Evolutionary conservation across 2,888 invertebrate species (phyloP), one percentile per base, ranked within the genome.

Genomic region (Sacculina carcini): DNA sequence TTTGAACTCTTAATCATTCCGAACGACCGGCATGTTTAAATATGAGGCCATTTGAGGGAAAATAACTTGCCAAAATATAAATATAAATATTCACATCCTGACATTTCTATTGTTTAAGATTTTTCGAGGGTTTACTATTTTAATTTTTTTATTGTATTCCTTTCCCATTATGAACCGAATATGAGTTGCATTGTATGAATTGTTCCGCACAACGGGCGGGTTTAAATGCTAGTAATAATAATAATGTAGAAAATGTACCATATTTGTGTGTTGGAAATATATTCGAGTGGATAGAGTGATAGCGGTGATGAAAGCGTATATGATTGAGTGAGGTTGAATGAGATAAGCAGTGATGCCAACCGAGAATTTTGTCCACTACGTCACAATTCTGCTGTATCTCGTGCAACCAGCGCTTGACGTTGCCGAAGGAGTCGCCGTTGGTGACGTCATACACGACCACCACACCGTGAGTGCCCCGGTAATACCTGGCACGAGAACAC

Each of bases 341-440:
- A 34, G n/a, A n/a, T n/a, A n/a, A n/a, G n/a, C n/a, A n/a, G n/a
- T n/a, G n/a, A n/a, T n/a, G n/a, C 54, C 72, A 66, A 85, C 86
- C 87, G 73, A 96, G 74, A 66, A 96, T 87, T 76, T 86, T 84
- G 72, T 89, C 90, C 59, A 94, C 94, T 62, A 89, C 85, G 73
- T 98, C 96, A 77, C 98, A 98, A 72, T 99, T 96, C 66, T 92
- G 87, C 65, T 96, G 94, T 59, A 98, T 99, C 71, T 98, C 98
- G 65, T 92, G 89, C 51, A 99, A 72, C 98, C 98, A 98, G 64
- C 96, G 73, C 66, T 94, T 92, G 2, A 99, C 96, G 68, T 98
- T 99, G 55, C 92, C 92, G 70, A 99, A 98, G 49, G 94, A 90
- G 66, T 98, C 96, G 39, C 94, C 96, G 67, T 85, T 92, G 56